phyloP scores from a whole-genome alignment of 2,888 invertebrate species.

The Allolobophora icterica region DNA sequence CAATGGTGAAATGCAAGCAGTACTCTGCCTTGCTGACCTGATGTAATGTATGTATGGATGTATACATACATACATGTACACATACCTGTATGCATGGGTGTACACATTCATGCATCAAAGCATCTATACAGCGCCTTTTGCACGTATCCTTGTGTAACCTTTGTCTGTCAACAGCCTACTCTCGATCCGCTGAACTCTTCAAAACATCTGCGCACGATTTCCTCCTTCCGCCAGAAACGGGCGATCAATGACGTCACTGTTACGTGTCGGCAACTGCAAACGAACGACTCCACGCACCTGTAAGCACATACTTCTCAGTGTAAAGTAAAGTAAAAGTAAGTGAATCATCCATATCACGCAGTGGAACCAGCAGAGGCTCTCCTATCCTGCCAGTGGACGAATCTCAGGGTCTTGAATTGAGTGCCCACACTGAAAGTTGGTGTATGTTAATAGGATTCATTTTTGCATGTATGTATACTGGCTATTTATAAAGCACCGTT shows the following conservation, averaged over 20 bases:
- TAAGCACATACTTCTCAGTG: not conserved
- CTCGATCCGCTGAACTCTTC: not conserved
- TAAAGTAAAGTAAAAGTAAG: not conserved
- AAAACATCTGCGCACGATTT: slow-evolving; percentile 21
- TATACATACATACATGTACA: not conserved
- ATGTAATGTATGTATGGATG: not conserved
- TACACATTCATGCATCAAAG: not conserved
- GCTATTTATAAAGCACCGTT: no score
- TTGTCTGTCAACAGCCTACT: not conserved
- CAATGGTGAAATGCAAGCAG: no score
- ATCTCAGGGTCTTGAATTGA: no score
- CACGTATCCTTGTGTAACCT: not conserved
- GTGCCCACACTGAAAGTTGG: no score
- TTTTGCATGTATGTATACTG: no score
- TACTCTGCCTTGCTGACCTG: not conserved
- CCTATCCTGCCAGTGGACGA: not conserved
- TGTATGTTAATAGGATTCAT: no score
- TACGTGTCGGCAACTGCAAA: not conserved
- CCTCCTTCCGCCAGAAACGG: not conserved
- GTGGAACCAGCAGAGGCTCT: not conserved
- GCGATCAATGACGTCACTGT: slow-evolving; percentile 20
- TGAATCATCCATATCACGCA: no score
- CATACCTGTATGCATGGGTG: not conserved
- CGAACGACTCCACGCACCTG: not conserved
- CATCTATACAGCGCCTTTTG: not conserved